Conservation (phyloP, 2,888 invertebrate genomes). For the Himalopsyche japonica region DNA sequence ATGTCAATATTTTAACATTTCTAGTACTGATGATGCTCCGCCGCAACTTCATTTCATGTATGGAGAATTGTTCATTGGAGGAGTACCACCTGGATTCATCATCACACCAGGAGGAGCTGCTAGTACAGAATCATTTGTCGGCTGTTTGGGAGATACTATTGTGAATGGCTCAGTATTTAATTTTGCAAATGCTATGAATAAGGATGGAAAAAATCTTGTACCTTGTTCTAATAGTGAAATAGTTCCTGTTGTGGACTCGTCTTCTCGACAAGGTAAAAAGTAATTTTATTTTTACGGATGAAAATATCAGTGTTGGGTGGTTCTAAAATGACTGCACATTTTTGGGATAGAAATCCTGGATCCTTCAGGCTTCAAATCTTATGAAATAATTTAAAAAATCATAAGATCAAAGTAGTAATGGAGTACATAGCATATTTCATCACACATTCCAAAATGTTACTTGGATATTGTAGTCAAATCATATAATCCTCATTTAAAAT, state of each 20-base stretch:
- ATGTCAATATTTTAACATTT: constrained; percentile 19
- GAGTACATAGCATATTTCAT: no score
- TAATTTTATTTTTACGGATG: background rate
- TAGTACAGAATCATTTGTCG: constrained; percentile 70
- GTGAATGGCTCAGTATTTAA: constrained; percentile 81
- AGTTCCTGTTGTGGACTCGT: background rate
- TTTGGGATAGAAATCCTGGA: no score
- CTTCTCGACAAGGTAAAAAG: background rate
- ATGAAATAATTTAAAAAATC: no score
- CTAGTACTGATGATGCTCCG: constrained; percentile 61
- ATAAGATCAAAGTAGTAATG: no score
- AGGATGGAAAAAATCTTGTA: constrained; percentile 62
- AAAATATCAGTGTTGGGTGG: no score
- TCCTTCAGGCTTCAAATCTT: no score
- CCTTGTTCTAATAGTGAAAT: constrained; percentile 53
- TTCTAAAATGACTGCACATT: no score
- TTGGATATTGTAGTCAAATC: no score
- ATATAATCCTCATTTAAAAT: no score
- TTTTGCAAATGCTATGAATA: constrained; percentile 71
- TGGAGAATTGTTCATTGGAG: constrained; percentile 85
- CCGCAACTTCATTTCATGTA: constrained; percentile 65
- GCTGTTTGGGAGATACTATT: constrained; percentile 93
- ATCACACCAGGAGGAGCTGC: constrained; percentile 61
- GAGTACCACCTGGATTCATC: constrained; percentile 67
- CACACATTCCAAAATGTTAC: no score